Base-by-base conservation (phyloP, 2,113 vertebrate species). In the Boleophthalmus pectinirostris region DNA sequence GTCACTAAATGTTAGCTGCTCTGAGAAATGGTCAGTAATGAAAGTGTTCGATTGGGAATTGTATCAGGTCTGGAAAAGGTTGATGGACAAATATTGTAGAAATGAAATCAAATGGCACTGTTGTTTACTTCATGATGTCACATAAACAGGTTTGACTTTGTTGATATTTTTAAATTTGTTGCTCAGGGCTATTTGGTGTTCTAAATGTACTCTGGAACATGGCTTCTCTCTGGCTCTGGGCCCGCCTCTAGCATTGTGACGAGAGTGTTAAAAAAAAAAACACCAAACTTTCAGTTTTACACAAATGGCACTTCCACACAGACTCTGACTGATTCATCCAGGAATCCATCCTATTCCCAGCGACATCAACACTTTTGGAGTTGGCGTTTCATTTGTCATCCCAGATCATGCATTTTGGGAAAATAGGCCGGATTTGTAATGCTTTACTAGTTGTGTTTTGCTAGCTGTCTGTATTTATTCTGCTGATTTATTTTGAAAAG, bases 381-480 rank as follows among this genome's bases (percentile, higher is more conserved):
- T 92, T 91, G 88, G 91, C 82, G 69, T 90, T 93, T 94, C 90
- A 93, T 94, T 95, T 92, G 89, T 94, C 93, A 93, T 94, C 92
- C 84, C 87, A 82, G 87, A 83, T 80, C 78, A 81, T 85, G 82
- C 83, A 79, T 84, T 88, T 88, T 83, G 83, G 80, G 79, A 89
- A 91, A 92, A 91, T 86, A 87, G 83, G 57, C 21, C 81, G 88
- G 85, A 92, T 93, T 92, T 93, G 89, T 92, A 92, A 92, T 86
- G 85, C 87, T 91, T 91, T 93, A 89, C 84, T 70, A 87, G 82
- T 91, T 74, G 73, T 89, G 86, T 91, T 89, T 88, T 90, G 88
- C 84, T 81, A 87, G 75, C 79, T 82, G 87, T 81, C 84, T 87
- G 84, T 92, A 86, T 93, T 92, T 91, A 89, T 91, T 90, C 77